phyloP scores from a whole-genome alignment of 2,113 vertebrate species.

The Setophaga kirtlandii region DNA sequence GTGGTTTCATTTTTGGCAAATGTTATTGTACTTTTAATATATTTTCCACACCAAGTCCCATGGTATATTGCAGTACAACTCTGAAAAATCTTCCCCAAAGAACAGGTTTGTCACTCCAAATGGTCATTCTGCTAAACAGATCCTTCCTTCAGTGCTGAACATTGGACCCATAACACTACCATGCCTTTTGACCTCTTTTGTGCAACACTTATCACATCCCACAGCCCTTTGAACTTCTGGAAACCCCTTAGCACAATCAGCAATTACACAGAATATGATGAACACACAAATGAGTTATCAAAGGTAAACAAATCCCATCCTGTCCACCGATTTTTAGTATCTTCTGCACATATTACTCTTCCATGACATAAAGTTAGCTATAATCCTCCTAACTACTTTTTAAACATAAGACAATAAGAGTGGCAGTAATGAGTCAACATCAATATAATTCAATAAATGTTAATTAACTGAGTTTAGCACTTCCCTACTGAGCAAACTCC shows the following conservation, averaged over 20 bases:
- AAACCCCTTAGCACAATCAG: neutral
- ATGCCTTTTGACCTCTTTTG: neutral
- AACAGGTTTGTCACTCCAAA: neutral
- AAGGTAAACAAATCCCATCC: neutral
- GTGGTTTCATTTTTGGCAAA: neutral
- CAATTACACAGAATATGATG: neutral
- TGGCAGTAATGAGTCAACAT: neutral
- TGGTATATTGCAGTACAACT: neutral
- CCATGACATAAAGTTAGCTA: neutral
- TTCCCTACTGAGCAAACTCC: neutral
- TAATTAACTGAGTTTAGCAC: neutral
- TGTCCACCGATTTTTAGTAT: neutral
- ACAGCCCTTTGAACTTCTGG: constrained; percentile 11
- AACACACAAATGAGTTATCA: neutral
- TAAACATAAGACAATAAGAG: neutral
- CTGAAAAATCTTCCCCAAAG: neutral
- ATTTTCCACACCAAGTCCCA: neutral
- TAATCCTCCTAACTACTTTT: neutral
- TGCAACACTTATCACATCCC: neutral
- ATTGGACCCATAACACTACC: neutral
- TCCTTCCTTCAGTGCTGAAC: neutral
- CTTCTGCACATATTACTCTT: neutral
- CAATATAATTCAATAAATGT: neutral
- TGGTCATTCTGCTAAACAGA: neutral
- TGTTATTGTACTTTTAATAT: neutral